phyloP scores from a whole-genome alignment of 2,113 vertebrate species.

The Poicephalus meyeri region DNA sequence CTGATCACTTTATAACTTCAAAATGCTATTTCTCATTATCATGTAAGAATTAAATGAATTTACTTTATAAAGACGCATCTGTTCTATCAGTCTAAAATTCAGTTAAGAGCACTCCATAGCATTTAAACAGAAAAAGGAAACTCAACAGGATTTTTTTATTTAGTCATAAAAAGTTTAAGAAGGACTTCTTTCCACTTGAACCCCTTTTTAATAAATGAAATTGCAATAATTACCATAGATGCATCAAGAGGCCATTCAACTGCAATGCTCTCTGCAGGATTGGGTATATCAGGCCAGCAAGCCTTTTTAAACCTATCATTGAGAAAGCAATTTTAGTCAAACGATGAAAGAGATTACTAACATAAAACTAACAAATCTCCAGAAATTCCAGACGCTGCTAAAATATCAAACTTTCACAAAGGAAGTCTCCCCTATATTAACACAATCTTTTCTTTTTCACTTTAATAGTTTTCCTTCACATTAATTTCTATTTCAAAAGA shows the following conservation, averaged over 20 bases:
- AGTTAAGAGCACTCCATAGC: background rate
- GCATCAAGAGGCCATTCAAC: constrained; percentile 38
- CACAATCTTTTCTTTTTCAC: background rate
- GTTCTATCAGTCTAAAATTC: background rate
- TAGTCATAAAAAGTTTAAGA: background rate
- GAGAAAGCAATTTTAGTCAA: background rate
- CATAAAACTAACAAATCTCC: background rate
- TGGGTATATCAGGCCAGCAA: constrained; percentile 76
- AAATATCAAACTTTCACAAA: background rate
- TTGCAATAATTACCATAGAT: constrained; percentile 60
- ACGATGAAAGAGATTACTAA: background rate
- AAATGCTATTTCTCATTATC: background rate
- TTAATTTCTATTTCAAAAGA: background rate
- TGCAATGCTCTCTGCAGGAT: constrained; percentile 73
- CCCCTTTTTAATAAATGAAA: background rate
- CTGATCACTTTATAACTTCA: background rate
- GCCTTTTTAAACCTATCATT: constrained; percentile 61
- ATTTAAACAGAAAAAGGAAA: background rate
- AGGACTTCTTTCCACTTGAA: background rate
- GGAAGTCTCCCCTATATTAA: background rate
- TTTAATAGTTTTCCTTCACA: background rate
- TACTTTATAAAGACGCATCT: background rate
- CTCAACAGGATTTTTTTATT: background rate
- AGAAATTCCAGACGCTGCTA: background rate
- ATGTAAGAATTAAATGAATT: background rate